Base-by-base conservation (phyloP, 2,113 vertebrate species). In the Puffinus mauretanicus region DNA sequence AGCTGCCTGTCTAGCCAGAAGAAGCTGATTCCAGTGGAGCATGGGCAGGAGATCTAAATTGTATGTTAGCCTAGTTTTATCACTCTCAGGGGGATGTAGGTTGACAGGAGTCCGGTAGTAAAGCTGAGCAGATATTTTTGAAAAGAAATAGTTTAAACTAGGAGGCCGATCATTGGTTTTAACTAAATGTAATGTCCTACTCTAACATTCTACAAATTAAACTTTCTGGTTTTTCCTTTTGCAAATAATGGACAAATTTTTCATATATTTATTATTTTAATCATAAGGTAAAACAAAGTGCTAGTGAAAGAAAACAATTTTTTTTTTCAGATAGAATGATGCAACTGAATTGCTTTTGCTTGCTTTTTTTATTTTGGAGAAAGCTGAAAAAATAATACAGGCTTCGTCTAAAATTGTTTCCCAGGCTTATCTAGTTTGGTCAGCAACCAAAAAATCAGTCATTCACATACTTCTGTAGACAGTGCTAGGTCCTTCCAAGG, bases 1-100 rank as follows among this genome's bases (percentile, higher is more conserved):
- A 94, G 78, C 91, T 89, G 89, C 44, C 57, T 36, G 86, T 94
- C 88, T 95, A 61, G 86, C 86, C 83, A 91, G 73, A 76, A 92
- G 70, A 70, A 87, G 49, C 34, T 27, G 10, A 24, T 85, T 95
- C 91, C 86, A 4, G 1, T n/a, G 36, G 51, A 92, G 57, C 87
- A 49, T 71, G 80, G 69, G 49, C 73, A 82, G 69, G 65, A 78
- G 44, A 54, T 54, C 21, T 36, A 71, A 32, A 25, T 26, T 65
- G 81, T 46, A 3, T 64, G 52, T 71, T 84, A 64, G 52, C 30
- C 20, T 79, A 32, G 30, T 64, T 86, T 84, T 95, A 52, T 82
- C 47, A 26, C 78, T 94, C 71, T 72, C 62, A 76, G 54, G 80
- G 52, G 49, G 44, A 7, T 9, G 19, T 20, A 30, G 25, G 36